Percentiles rank a stretch among this genome's conserved stretches.
phyloP scores from a whole-genome alignment of 1,140 invertebrate genomes.

The Drosophila neocordata region DNA sequence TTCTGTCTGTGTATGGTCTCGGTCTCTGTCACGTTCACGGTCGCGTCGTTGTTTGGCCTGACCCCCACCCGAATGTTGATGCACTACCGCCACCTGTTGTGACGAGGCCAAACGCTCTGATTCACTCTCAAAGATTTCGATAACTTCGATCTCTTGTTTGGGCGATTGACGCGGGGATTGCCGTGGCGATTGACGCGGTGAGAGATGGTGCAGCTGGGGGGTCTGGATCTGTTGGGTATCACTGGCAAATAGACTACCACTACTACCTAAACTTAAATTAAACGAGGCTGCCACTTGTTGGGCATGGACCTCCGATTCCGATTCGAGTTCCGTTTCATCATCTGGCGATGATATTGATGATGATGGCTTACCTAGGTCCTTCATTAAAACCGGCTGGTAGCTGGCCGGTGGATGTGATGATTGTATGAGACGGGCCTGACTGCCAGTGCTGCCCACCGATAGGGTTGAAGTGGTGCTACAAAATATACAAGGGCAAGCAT shows the following conservation, averaged over 20 bases:
- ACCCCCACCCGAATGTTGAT: conserved; percentile 49
- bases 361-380: conserved; percentile 92
- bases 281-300: conserved; percentile 72
- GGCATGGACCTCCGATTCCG: conserved; percentile 71
- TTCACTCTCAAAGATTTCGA: conserved; percentile 79
- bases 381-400: conserved; percentile 92
- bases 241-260: conserved; percentile 74
- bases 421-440: conserved; percentile 95
- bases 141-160: conserved; percentile 79
- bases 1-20: conserved; percentile 35
- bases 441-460: conserved; percentile 96
- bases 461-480: conserved; percentile 94
- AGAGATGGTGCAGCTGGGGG: conserved; percentile 33
- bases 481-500: conserved; percentile 33
- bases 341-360: conserved; percentile 9
- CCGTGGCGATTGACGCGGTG: conserved; percentile 56
- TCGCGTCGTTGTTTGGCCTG: conserved; percentile 43
- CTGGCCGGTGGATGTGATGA: conserved; percentile 95
- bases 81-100: conserved; percentile 76
- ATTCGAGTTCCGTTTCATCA: conserved; percentile 65
- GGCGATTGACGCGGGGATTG: conserved; percentile 79
- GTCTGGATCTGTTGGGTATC: conserved; percentile 43
- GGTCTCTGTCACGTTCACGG: conserved; percentile 44
- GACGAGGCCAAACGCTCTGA: conserved; percentile 68
- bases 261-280: conserved; percentile 81